These are phyloP conservation scores for Aphelinus certus DNA, from an alignment of 1,140 invertebrate species.

Conservation along the genomic window DNA sequence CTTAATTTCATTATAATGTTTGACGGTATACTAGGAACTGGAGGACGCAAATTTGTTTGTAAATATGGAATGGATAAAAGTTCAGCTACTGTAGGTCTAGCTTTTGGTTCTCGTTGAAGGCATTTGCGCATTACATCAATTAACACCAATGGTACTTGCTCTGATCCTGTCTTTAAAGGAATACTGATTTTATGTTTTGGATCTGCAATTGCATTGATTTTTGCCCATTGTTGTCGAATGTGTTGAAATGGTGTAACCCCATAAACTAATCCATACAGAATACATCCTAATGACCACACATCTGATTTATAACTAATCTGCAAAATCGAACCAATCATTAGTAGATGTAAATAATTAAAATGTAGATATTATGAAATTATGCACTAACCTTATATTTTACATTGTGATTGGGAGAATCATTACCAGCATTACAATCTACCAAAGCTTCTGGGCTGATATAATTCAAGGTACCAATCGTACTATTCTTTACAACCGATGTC, in stretches of 20 bases:
- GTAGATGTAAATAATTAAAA: constrained; percentile 2
- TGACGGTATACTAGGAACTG: constrained; percentile 44
- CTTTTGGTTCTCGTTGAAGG: constrained; percentile 75
- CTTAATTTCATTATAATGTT: constrained; percentile 57
- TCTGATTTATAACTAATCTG: constrained; percentile 93
- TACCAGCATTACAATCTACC: constrained; percentile 63
- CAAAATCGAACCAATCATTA: constrained; percentile 31
- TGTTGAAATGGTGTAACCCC: constrained; percentile 91
- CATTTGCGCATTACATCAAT: constrained; percentile 74
- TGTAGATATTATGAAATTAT: constrained; percentile 14
- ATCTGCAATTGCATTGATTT: constrained; percentile 86
- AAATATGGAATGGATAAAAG: constrained; percentile 75
- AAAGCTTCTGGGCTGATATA: constrained; percentile 97
- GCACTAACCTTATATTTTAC: constrained; percentile 59
- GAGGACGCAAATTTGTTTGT: constrained; percentile 38
- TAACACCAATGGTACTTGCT: constrained; percentile 63
- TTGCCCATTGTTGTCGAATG: constrained; percentile 77
- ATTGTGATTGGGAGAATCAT: constrained; percentile 58
- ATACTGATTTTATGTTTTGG: constrained; percentile 80
- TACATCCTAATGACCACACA: constrained; percentile 98
- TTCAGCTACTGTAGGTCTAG: constrained; percentile 76
- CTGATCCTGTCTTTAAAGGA: constrained; percentile 62
- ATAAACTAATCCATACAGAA: constrained; percentile 93
- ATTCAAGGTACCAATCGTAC: constrained; percentile 88
- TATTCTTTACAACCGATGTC: constrained; percentile 88